Conservation (phyloP, 2,888 invertebrate species). For the Athrips mouffetella region DNA sequence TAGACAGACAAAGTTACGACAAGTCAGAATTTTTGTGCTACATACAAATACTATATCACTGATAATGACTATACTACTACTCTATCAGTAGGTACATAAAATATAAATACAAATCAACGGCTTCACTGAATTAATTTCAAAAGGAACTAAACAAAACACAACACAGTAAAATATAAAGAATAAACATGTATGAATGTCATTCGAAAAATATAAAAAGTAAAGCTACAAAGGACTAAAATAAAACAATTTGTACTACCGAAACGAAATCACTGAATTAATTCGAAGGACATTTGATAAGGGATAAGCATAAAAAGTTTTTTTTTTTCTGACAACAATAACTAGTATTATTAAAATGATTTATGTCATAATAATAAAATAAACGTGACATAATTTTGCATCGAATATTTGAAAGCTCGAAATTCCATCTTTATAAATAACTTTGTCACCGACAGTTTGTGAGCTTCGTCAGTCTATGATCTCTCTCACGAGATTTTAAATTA, state of each 20-base stretch:
- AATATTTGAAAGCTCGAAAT: no score
- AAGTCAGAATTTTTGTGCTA: conserved; percentile 18
- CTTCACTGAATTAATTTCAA: conserved; percentile 16
- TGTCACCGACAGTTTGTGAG: no score
- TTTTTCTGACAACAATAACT: no score
- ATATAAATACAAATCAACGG: conserved; percentile 11
- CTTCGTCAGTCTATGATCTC: no score
- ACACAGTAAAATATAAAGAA: conserved; percentile 14
- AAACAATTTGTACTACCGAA: conserved; percentile 65
- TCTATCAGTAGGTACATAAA: conserved; percentile 17
- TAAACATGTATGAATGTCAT: conserved; percentile 14
- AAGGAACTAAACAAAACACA: conserved; percentile 18
- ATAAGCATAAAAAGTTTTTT: conserved; percentile 2
- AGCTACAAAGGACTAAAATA: conserved; percentile 57
- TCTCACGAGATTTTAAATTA: no score
- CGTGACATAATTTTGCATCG: no score
- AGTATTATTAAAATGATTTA: no score
- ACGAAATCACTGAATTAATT: conserved; percentile 44
- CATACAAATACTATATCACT: conserved; percentile 27
- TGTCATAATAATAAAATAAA: no score
- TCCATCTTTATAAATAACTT: no score
- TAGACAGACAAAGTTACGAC: conserved; percentile 3
- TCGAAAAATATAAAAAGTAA: conserved; percentile 32
- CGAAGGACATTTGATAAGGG: conserved; percentile 31
- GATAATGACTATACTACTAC: conserved; percentile 22